phyloP scores from a whole-genome alignment of 1,140 invertebrate species.

The Pseudomyrmex concolor region DNA sequence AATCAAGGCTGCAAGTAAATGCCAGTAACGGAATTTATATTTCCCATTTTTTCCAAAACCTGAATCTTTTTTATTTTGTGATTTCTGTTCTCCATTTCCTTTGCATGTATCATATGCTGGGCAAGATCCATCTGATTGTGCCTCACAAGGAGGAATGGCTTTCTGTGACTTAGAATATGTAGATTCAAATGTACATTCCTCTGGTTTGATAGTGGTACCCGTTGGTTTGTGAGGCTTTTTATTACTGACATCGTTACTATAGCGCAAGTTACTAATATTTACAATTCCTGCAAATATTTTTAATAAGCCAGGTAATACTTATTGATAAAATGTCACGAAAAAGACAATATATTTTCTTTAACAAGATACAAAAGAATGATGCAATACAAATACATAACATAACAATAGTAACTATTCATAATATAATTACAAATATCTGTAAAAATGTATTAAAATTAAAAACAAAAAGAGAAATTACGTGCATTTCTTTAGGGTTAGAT shows the following conservation, averaged over 20 bases:
- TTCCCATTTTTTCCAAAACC: conserved; percentile 54
- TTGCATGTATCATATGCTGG: conserved; percentile 65
- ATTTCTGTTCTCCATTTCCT: conserved; percentile 50
- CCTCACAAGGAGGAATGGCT: conserved; percentile 68
- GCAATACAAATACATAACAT: not conserved
- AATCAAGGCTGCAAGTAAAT: conserved; percentile 76
- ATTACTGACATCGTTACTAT: conserved; percentile 70
- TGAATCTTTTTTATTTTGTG: conserved; percentile 5
- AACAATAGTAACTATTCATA: not conserved
- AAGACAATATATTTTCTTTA: not conserved
- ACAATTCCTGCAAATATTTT: conserved; percentile 69
- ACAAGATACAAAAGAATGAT: not conserved
- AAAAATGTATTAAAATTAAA: not conserved
- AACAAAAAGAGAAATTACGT: not conserved
- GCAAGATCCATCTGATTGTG: conserved; percentile 64
- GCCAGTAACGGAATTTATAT: conserved; percentile 74
- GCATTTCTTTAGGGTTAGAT: no score
- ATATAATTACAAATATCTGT: not conserved
- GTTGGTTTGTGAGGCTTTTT: conserved; percentile 68
- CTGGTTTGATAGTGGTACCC: conserved; percentile 76
- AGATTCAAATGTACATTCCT: conserved; percentile 77
- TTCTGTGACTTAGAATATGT: conserved; percentile 65
- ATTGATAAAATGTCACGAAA: not conserved
- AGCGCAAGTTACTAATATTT: conserved; percentile 69
- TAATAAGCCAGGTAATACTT: conserved; percentile 10